Percentiles rank a stretch among this genome's conserved stretches.
phyloP scores from a whole-genome alignment of 2,797 vertebrate genomes.

The Aphelocoma californica region DNA sequence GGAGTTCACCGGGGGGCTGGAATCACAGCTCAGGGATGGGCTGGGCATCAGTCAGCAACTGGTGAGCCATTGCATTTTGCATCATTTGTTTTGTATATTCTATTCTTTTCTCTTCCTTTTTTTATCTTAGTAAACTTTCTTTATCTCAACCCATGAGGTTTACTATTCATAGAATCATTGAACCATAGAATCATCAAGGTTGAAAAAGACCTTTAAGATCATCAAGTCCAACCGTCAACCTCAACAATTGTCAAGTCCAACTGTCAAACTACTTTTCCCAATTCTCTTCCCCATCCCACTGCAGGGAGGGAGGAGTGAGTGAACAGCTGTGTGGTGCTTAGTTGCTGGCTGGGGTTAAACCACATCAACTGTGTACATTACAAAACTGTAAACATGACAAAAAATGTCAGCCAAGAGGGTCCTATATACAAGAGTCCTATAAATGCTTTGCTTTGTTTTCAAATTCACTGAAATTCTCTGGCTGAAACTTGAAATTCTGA shows the following conservation, averaged over 20 bases:
- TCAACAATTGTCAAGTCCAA: neutral
- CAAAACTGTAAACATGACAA: neutral
- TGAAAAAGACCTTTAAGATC: neutral
- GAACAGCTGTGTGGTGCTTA: neutral
- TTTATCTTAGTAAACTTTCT: too few relatives aligned
- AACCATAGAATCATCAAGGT: neutral
- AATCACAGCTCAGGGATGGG: too few relatives aligned
- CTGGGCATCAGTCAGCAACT: too few relatives aligned
- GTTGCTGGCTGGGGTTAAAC: neutral
- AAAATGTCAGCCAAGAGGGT: neutral
- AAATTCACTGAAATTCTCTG: neutral
- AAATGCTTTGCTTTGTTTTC: neutral
- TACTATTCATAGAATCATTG: neutral
- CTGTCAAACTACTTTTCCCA: neutral
- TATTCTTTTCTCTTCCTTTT: too few relatives aligned
- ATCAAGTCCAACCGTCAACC: neutral
- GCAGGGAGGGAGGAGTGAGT: neutral
- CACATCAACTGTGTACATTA: neutral
- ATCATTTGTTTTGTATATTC: too few relatives aligned
- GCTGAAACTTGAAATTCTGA: neutral
- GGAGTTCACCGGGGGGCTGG: too few relatives aligned
- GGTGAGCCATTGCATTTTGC: too few relatives aligned
- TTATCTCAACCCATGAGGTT: neutral
- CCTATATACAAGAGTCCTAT: neutral
- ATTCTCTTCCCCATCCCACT: neutral